A percentile compares a stretch with the other conserved stretches of the same genome.
These are phyloP conservation scores for Peromyscus polionotus DNA, from an alignment of 2,113 vertebrate species.

Conservation along the genomic window DNA sequence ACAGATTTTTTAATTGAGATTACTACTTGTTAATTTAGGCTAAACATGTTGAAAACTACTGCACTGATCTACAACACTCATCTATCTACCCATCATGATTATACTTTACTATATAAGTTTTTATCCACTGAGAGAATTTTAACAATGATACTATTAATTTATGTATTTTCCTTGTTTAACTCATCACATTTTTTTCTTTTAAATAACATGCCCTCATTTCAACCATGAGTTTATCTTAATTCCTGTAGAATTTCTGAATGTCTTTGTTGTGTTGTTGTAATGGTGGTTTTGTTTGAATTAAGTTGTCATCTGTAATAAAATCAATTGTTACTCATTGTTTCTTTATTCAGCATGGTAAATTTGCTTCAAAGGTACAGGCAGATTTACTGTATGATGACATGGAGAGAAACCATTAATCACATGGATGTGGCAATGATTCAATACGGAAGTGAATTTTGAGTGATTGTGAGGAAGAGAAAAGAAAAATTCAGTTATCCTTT, in stretches of 20 bases:
- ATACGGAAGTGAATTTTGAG: not conserved
- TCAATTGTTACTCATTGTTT: not conserved
- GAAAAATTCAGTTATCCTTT: slow-evolving; percentile 9
- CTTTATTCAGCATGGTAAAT: not conserved
- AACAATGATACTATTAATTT: not conserved
- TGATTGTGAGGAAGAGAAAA: not conserved
- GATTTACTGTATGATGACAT: not conserved
- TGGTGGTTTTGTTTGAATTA: not conserved
- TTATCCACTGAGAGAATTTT: not conserved
- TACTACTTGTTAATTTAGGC: not conserved
- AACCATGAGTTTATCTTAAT: not conserved
- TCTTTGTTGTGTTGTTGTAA: not conserved
- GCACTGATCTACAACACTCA: not conserved
- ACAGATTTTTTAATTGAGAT: not conserved
- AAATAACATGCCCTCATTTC: not conserved
- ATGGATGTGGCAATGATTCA: not conserved
- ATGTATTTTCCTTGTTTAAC: not conserved
- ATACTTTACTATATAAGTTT: not conserved
- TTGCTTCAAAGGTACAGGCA: not conserved
- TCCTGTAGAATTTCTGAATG: not conserved
- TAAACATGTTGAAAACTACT: slow-evolving; percentile 2
- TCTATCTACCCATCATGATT: not conserved
- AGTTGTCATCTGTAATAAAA: not conserved
- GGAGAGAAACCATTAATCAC: not conserved
- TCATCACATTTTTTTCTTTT: not conserved